Conservation (phyloP, 2,113 vertebrate species). For the Grammomys surdaster region DNA sequence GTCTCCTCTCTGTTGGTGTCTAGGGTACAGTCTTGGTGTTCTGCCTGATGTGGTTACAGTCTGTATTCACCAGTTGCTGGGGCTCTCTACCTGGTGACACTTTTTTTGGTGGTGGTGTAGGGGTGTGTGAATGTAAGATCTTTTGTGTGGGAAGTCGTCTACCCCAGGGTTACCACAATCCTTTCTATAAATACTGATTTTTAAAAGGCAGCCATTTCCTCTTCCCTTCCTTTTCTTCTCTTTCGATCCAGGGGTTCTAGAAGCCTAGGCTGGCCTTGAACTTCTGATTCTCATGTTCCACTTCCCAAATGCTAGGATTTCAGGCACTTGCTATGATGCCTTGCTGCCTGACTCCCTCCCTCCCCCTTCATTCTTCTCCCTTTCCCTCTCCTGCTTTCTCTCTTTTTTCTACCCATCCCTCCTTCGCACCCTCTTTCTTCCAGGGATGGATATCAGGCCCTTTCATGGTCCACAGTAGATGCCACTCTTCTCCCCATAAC, state of each 20-base stretch:
- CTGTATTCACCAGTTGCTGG: neutral
- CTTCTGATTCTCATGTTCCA: neutral
- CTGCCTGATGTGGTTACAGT: neutral
- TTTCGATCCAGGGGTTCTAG: neutral
- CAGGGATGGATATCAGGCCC: neutral
- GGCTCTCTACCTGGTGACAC: neutral
- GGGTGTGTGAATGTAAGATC: neutral
- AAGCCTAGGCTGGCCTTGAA: neutral
- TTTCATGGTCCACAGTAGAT: neutral
- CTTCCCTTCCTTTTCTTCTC: neutral
- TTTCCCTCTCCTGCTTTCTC: too few species aligned
- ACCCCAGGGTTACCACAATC: neutral
- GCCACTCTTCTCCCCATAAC: rapidly evolving
- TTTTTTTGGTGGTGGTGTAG: neutral
- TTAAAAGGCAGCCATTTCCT: neutral
- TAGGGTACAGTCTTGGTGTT: neutral
- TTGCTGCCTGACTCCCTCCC: neutral
- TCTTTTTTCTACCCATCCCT: neutral
- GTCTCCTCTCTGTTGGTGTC: conserved; percentile 20
- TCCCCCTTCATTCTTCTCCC: neutral
- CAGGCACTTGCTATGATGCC: neutral
- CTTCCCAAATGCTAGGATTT: neutral
- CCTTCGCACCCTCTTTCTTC: neutral
- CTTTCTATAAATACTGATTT: neutral
- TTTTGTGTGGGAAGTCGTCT: neutral